Percentiles rank a stretch among this genome's conserved stretches.
phyloP scores from a whole-genome alignment of 2,797 vertebrate species.

The Ataeniobius toweri region DNA sequence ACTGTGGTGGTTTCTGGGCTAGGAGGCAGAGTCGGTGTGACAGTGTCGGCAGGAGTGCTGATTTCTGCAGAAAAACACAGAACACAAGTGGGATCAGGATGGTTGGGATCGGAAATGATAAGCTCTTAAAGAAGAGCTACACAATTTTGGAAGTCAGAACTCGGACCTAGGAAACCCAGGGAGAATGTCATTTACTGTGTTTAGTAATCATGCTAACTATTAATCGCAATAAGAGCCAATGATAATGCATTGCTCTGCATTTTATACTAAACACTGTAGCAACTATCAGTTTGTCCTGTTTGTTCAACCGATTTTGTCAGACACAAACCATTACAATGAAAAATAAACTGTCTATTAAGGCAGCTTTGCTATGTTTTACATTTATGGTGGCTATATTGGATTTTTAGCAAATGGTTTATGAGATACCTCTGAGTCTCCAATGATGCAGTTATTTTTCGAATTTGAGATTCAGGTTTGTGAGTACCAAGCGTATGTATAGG shows the following conservation, averaged over 20 bases:
- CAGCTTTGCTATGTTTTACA: too few species aligned
- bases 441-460: too few species aligned
- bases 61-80: conserved; percentile 77
- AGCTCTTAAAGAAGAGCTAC: not conserved
- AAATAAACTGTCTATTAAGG: too few species aligned
- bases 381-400: too few species aligned
- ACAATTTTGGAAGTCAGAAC: not conserved
- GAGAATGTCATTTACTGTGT: not conserved
- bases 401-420: too few species aligned
- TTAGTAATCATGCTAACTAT: not conserved
- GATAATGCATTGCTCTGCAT: too few species aligned
- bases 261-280: not conserved
- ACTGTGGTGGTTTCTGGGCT: conserved; percentile 78
- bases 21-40: conserved; percentile 82
- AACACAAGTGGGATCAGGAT: conserved; percentile 20
- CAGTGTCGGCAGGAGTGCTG: conserved; percentile 85
- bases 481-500: too few species aligned
- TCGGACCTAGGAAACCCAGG: not conserved
- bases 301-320: not conserved
- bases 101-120: not conserved
- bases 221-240: not conserved
- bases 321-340: not conserved
- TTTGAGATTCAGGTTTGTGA: too few species aligned
- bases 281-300: not conserved
- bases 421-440: too few species aligned